Evolutionary conservation across 1,140 invertebrate species (phyloP), one percentile per base, ranked within the genome.

Genomic region (Drosophila nasuta): DNA sequence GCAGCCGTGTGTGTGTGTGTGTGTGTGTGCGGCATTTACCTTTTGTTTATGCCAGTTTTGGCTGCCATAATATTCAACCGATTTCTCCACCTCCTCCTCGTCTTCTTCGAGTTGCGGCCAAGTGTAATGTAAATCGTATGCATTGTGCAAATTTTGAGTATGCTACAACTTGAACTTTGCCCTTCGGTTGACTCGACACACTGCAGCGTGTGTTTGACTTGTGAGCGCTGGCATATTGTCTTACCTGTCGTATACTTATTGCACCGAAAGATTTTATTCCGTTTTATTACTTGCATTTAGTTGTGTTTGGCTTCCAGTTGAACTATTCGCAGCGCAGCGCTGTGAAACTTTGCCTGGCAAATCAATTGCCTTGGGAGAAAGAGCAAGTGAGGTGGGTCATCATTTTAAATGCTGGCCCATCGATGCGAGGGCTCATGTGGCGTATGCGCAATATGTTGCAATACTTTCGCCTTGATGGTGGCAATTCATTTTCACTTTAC

Each of bases 401-500:
- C 68, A 74, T 70, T 75, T 82, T 75, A 88, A 88, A 77, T 74
- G 83, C 54, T 65, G 41, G 25, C 35, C 8, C 41, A 7, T 43
- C 15, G 51, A 41, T 15, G 15, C 58, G 11, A 11, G 28, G 28
- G 66, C 51, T 51, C 78, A 81, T 65, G 28, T 63, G 73, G 83
- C 76, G 75, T 87, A 82, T 88, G 79, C 45, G 72, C 83, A 87
- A 82, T 82, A 80, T 80, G 68, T 73, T 83, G 35, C 74, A 13
- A 25, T 46, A 35, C 41, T 63, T 33, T 67, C 69, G 48, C 38
- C 48, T 64, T 67, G 58, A 71, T 51, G 75, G 57, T 48, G 46
- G 59, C 80, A 83, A 88, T 88, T 89, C 85, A 83, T 85, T 85
- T 81, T 74, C 81, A 85, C 77, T 70, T 85, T 71, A 58, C 71